phyloP scores from a whole-genome alignment of 2,888 invertebrate species.

The Andrena marginata region DNA sequence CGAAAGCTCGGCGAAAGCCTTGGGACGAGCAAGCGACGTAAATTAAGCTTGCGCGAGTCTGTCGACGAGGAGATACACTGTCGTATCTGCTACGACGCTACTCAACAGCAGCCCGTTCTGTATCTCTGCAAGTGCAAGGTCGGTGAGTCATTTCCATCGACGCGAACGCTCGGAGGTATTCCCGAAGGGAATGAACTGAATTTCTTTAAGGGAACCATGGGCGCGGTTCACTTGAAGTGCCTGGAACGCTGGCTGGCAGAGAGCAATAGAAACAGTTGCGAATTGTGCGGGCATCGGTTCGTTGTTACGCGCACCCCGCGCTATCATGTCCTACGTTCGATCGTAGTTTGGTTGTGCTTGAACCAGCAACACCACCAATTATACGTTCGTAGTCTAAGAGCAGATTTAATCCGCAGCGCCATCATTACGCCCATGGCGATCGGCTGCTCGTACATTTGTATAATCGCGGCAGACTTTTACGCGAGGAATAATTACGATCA shows the following conservation, averaged over 20 bases:
- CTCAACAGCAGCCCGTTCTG: slow-evolving; percentile 84
- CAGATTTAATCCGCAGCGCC: slow-evolving; percentile 87
- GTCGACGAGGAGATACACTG: slow-evolving; percentile 77
- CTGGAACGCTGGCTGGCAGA: slow-evolving; percentile 92
- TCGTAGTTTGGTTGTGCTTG: slow-evolving; percentile 87
- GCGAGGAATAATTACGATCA: slow-evolving; percentile 85
- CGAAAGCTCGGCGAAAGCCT: slow-evolving; percentile 34
- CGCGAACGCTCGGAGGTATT: not conserved
- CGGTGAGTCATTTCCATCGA: slow-evolving; percentile 45
- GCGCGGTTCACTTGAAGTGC: slow-evolving; percentile 90
- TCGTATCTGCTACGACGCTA: slow-evolving; percentile 86
- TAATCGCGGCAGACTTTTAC: slow-evolving; percentile 86
- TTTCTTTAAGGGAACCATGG: slow-evolving; percentile 88
- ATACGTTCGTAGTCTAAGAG: slow-evolving; percentile 81
- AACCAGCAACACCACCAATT: slow-evolving; percentile 76
- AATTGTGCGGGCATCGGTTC: slow-evolving; percentile 90
- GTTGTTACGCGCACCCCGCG: slow-evolving; percentile 88
- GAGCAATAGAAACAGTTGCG: slow-evolving; percentile 90
- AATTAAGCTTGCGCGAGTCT: slow-evolving; percentile 39
- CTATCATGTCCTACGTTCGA: slow-evolving; percentile 87
- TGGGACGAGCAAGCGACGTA: slow-evolving; percentile 33
- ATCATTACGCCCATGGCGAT: slow-evolving; percentile 87
- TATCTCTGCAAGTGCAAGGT: slow-evolving; percentile 86
- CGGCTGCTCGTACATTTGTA: slow-evolving; percentile 86
- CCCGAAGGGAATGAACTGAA: slow-evolving; percentile 3